Evolutionary conservation across 2,888 invertebrate genomes (phyloP).

Genomic region (Slavum lentiscoides): DNA sequence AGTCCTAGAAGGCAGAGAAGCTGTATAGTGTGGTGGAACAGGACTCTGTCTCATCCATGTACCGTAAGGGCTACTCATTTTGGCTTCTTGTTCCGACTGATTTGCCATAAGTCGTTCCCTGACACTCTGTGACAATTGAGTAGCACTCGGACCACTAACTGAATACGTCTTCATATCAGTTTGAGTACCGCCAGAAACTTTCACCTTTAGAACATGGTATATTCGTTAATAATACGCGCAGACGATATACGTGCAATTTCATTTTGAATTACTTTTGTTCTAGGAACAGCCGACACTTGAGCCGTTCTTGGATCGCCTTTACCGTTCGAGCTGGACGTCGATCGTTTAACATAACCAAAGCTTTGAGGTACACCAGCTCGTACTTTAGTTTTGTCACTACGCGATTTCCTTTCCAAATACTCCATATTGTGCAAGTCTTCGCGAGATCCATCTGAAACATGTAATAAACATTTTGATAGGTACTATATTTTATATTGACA

Average conservation of each 20-base stretch:
- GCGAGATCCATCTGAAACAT: slow-evolving; percentile 56
- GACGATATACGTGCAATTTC: not conserved
- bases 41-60: slow-evolving; percentile 79
- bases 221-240: slow-evolving; percentile 1
- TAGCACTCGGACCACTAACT: slow-evolving; percentile 72
- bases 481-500: no score
- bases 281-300: slow-evolving; percentile 82
- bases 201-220: slow-evolving; percentile 62
- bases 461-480: not conserved
- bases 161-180: slow-evolving; percentile 82
- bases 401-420: slow-evolving; percentile 56
- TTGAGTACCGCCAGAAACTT: slow-evolving; percentile 88
- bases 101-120: slow-evolving; percentile 80
- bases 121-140: slow-evolving; percentile 83
- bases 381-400: slow-evolving; percentile 64
- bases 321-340: slow-evolving; percentile 61
- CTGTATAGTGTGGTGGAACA: slow-evolving; percentile 60
- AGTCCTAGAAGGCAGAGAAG: slow-evolving; percentile 58
- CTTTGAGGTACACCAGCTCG: slow-evolving; percentile 75
- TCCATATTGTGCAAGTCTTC: slow-evolving; percentile 57
- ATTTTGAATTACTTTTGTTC: slow-evolving; percentile 68
- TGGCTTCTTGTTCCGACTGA: slow-evolving; percentile 69
- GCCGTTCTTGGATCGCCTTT: slow-evolving; percentile 68
- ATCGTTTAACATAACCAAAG: slow-evolving; percentile 81
- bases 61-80: slow-evolving; percentile 54